Base-by-base conservation (phyloP, 2,797 vertebrate species). In the Lacerta viridis region DNA sequence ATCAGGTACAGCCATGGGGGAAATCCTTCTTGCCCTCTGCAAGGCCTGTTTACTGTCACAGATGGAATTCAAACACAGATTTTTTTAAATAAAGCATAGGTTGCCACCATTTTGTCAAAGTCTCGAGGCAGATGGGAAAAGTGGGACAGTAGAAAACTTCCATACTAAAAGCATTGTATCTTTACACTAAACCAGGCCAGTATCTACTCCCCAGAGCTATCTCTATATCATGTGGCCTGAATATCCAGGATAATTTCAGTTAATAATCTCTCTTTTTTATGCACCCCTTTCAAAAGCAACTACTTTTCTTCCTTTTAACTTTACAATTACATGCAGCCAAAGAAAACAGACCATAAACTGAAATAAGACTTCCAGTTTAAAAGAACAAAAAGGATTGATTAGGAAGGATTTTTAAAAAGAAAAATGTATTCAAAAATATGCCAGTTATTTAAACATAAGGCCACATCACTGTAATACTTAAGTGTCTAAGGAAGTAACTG, bases 1-100 rank as follows among this genome's bases (percentile, higher is more conserved):
- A 59, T 25, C 74, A 91, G 88, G 15, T 84, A 72, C 36, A 85
- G 85, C 2, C 66, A 64, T 7, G 0, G 66, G 46, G 64, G 69
- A 95, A 88, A 93, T 78, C 64, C 50, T 39, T 90, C 13, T 84
- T 59, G 80, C 13, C 13, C 23, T 85, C 64, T 89, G 59, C 66
- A 92, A 89, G 36, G 50, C 13, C 5, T 5, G 25, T 18, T 93
- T 80, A 80, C 20, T 80, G 25, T 78, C 68, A 81, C 64, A 89
- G 84, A 80, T 71, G 5, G 88, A 91, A 90, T 89, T 59, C 74
- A 3, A 76, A 87, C 7, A 39, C n/a, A 9, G 43, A 83, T 1
- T 88, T 71, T 90, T 90, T 89, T 20, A 90, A 90, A 85, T 50
- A 87, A 80, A 71, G 23, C 5, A 68, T 15, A 90, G 64, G 10